These are phyloP conservation scores for Myzus persicae DNA, from an alignment of 1,140 invertebrate species.

Conservation along the genomic window DNA sequence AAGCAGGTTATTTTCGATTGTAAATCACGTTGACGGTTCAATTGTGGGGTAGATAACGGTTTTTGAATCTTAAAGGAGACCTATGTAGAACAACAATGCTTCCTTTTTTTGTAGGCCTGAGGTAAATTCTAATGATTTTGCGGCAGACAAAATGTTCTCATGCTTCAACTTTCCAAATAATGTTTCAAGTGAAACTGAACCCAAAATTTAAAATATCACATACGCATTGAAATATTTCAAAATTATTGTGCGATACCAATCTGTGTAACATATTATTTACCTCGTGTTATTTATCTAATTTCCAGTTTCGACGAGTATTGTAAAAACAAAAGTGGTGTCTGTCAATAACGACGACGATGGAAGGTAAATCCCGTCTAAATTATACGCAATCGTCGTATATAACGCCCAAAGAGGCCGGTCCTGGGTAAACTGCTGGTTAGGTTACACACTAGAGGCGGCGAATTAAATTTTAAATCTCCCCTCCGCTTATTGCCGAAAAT, in stretches of 20 bases:
- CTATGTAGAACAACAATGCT: not conserved
- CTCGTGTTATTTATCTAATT: not conserved
- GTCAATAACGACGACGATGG: not conserved
- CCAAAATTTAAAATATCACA: not conserved
- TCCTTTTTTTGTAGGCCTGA: not conserved
- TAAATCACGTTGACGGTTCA: not conserved
- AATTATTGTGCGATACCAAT: not conserved
- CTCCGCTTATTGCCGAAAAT: not conserved
- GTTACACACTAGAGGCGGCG: too few species aligned
- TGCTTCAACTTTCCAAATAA: not conserved
- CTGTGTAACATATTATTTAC: not conserved
- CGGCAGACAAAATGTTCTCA: not conserved
- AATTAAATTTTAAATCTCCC: not conserved
- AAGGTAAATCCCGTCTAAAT: conserved; percentile 27
- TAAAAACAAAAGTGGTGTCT: conserved; percentile 1
- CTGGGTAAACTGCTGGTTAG: conserved; percentile 23
- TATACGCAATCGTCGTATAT: not conserved
- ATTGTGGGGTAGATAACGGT: conserved; percentile 8
- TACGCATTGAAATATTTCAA: not conserved
- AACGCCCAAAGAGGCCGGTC: conserved; percentile 51
- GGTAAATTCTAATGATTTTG: not conserved
- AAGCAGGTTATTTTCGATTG: not conserved
- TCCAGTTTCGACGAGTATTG: not conserved
- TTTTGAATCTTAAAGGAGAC: not conserved
- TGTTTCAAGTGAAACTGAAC: not conserved